Base-by-base conservation (phyloP, 2,888 invertebrate genomes). In the Peribatodes rhomboidaria region DNA sequence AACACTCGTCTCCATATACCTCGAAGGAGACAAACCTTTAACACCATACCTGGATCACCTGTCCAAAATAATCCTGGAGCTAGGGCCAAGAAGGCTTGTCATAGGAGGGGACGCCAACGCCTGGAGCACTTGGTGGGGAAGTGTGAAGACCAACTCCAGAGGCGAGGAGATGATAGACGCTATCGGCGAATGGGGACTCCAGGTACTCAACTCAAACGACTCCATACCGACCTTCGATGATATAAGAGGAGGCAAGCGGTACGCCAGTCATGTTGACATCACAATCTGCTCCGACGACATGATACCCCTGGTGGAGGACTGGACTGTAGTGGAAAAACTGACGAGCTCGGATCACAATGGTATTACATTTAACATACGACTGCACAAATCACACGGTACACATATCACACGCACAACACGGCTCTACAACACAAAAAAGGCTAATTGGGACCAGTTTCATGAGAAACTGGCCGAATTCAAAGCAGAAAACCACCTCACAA, bases 1-100 rank as follows among this genome's bases (percentile, higher is more conserved):
- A 0, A 9, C 35, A 0, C 27, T 69, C 0, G 50, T 68, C 6
- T 75, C 73, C 0, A 33, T 65, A 4, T 75, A 75, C 63, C 67
- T 71, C 13, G 71, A 73, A 41, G 65, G 56, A 0, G 56, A 65
- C 37, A 16, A 59, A 9, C 58, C 59, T 1, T 20, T 42, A 11
- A 18, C 3, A 18, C 42, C 42, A 20, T 10, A 42, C 20, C 11
- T 42, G 42, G 18, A 42, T 2, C 42, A 42, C 4, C 2, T 42
- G 11, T 20, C 1, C 18, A 20, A 11, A 18, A 42, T 42, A 3
- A 11, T 1, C 2, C 4, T 13, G 11, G 11, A 20, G 11, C 13
- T 42, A 0, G 42, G 42, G 0, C 2, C 18, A 11, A 6, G 18
- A 4, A 10, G 18, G 11, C n/a, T n/a, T n/a, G 1, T 42, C 1